Conservation (phyloP, 2,888 invertebrate species). For the Stomorhina lunata region DNA sequence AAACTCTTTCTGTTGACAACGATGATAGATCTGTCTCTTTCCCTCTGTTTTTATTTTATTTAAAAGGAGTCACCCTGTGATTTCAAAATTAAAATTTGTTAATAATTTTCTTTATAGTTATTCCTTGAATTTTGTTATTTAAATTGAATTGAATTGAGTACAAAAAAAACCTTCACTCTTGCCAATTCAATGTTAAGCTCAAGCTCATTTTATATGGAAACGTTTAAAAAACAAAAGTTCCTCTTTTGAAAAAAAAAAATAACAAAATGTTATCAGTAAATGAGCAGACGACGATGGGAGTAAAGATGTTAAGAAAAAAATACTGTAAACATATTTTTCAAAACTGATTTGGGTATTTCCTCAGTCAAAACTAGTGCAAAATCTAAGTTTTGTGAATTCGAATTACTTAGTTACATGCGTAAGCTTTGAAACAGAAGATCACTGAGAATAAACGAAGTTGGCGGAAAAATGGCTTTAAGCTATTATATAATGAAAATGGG, state of each 20-base stretch:
- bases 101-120: neutral
- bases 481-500: neutral
- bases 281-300: conserved; percentile 16
- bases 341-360: conserved; percentile 13
- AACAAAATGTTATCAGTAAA: conserved; percentile 45
- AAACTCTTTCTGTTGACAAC: too few species aligned
- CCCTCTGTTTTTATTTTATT: too few species aligned
- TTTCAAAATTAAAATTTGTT: neutral
- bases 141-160: neutral
- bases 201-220: conserved; percentile 39
- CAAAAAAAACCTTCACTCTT: conserved; percentile 32
- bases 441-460: neutral
- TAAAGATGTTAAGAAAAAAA: conserved; percentile 35
- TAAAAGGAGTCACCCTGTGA: conserved; percentile 13
- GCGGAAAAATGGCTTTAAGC: neutral
- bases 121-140: neutral
- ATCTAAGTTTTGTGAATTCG: neutral
- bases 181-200: conserved; percentile 60
- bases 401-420: conserved; percentile 8
- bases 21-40: too few species aligned
- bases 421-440: neutral
- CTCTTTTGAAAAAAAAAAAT: neutral
- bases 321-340: conserved; percentile 6
- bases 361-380: conserved; percentile 1
- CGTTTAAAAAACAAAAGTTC: conserved; percentile 3